Evolutionary conservation across 2,113 vertebrate genomes (phyloP), one percentile per base, ranked within the genome.

Genomic region (Gasterosteus aculeatus): DNA sequence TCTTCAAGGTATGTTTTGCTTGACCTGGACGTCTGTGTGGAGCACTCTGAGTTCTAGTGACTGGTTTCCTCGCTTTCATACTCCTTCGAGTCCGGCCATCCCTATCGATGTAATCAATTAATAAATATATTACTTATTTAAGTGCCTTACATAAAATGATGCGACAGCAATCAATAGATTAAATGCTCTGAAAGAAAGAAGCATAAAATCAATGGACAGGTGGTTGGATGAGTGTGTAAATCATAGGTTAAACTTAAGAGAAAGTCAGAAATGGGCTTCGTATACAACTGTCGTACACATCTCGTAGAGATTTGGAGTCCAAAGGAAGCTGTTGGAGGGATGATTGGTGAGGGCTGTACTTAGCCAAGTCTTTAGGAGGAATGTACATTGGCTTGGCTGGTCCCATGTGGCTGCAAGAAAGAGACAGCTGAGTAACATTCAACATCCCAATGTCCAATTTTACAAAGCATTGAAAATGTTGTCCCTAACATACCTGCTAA

Each of bases 11-110:
- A 0, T 80, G 86, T 22, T 88, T 91, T 6, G 83, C 80, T 0
- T 89, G 8, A 0, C 85, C 84, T 0, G 92, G 91, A 39, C 62
- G 83, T 74, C 93, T 90, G 0, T 95, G 94, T 0, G 97, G 97
- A 10, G 96, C 97, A 18, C 97, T 98, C 86, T 96, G 96, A 0
- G 97, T 95, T 70, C 97, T 94, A 11, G 91, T 85, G 14, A 99
- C 91, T 0, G 92, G 91, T 18, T 90, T 94, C 12, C 58, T 76
- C 54, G 73, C 81, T 68, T 53, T 73, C 38, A 49, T 42, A 61
- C 51, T 86, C 63, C 44, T 88, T 22, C 22, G 62, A 63, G 22
- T 31, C 64, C 73, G 77, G 10, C 10, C 33, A 33, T 86, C 88
- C 46, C 81, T 77, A 59, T 26, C 19, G 5, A 72, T 29, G 53